Base-by-base conservation (phyloP, 2,888 invertebrate genomes). In the Colostygia pectinataria region DNA sequence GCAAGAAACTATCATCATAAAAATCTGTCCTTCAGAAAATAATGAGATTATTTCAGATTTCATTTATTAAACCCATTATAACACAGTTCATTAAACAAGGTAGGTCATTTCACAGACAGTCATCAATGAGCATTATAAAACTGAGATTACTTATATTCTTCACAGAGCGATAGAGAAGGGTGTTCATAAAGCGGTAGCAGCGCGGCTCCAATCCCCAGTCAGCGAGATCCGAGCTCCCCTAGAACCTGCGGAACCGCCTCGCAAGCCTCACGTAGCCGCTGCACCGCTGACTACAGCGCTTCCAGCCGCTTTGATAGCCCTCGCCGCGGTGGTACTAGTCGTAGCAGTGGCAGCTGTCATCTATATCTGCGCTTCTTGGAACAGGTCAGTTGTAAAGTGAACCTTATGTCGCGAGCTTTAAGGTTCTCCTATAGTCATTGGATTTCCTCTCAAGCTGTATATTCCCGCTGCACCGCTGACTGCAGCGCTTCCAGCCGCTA, bases 361-460 rank as follows among this genome's bases (percentile, higher is more conserved):
- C 40, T 98, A 98, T 74, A 97, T 98, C 53, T 97, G 98, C 79
- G 94, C 97, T 41, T 97, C 97, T 0, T 98, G 98, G 97, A 96
- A 97, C 44, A 95, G 95, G 96, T 97, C 20, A 31, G 31, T 10
- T 33, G n/a, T 18, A n/a, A 14, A 14, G n/a, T 40, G 13, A 29
- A 14, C 14, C 5, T 29, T 29, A 20, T 14, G n/a, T 14, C 4
- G 2, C 2, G 14, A 23, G 4, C 4, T 4, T 8, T 29, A 40
- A 12, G n/a, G 24, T 14, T n/a, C n/a, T n/a, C n/a, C 2, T 9
- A 14, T 12, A 8, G 1, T 23, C 12, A 13, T 7, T 29, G 13
- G 4, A 10, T 12, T 7, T 23, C 23, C 7, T 23, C n/a, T n/a
- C n/a, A n/a, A n/a, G n/a, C n/a, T n/a, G n/a, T n/a, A n/a, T n/a